These are phyloP conservation scores for Collichthys lucidus DNA, from an alignment of 2,113 vertebrate species.

Conservation along the genomic window DNA sequence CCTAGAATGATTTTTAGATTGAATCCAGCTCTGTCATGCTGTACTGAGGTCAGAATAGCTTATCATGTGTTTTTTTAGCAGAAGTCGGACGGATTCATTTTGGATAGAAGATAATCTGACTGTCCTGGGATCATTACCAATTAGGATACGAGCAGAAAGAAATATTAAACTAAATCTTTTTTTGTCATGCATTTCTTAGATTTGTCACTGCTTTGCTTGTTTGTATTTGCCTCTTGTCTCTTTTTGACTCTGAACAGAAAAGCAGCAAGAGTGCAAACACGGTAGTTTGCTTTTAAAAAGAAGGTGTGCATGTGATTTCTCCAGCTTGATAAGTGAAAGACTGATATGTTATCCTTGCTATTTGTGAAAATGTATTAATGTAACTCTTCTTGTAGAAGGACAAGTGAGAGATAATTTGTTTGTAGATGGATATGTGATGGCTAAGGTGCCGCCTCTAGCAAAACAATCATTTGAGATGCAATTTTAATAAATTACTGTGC, in stretches of 20 bases:
- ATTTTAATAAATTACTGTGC: constrained; percentile 27
- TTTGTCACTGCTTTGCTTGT: not conserved
- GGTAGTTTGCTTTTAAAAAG: constrained; percentile 1
- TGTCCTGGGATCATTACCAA: not conserved
- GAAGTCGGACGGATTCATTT: not conserved
- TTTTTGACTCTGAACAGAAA: not conserved
- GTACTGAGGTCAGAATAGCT: not conserved
- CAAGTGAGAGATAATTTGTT: constrained; percentile 4
- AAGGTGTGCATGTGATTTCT: not conserved
- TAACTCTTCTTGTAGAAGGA: constrained; percentile 1
- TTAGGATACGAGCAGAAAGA: constrained; percentile 6
- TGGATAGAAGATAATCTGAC: not conserved
- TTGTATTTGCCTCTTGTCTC: not conserved
- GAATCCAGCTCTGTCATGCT: not conserved
- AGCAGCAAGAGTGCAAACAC: not conserved
- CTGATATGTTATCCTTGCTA: not conserved
- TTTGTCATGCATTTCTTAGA: not conserved
- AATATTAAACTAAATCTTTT: not conserved
- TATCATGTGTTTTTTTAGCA: not conserved
- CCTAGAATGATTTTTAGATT: constrained; percentile 14
- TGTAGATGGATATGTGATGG: constrained; percentile 5
- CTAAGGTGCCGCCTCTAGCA: not conserved
- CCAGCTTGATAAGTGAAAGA: not conserved
- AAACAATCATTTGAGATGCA: constrained; percentile 19
- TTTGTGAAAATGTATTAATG: constrained; percentile 3